Percentiles rank a stretch among this genome's conserved stretches.
phyloP scores from a whole-genome alignment of 2,797 vertebrate genomes.

The Microcaecilia unicolor region DNA sequence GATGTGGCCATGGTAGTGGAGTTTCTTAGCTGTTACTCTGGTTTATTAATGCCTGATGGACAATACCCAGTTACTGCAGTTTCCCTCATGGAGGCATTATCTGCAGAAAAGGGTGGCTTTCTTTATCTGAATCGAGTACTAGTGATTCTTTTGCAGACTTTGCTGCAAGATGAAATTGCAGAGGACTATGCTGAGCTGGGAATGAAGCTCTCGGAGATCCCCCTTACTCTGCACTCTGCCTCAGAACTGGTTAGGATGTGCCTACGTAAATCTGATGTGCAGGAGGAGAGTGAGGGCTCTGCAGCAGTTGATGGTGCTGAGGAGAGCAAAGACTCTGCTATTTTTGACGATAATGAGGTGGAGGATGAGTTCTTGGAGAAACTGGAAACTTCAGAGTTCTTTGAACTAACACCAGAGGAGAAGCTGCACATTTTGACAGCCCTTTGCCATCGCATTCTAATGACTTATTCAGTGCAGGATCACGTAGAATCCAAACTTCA shows the following conservation, averaged over 20 bases:
- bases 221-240: constrained; percentile 85
- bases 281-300: constrained; percentile 67
- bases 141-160: constrained; percentile 86
- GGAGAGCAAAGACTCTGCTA: constrained; percentile 50
- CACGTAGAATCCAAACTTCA: constrained; percentile 88
- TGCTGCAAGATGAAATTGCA: constrained; percentile 91
- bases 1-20: constrained; percentile 91
- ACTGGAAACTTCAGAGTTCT: constrained; percentile 84
- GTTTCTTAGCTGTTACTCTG: constrained; percentile 85
- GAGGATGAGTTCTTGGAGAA: constrained; percentile 86
- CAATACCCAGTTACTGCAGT: constrained; percentile 83
- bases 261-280: constrained; percentile 77
- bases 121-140: constrained; percentile 86
- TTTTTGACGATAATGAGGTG: constrained; percentile 79
- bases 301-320: constrained; percentile 48
- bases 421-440: constrained; percentile 81
- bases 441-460: constrained; percentile 88
- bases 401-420: constrained; percentile 82
- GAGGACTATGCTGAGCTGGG: constrained; percentile 93
- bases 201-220: constrained; percentile 90
- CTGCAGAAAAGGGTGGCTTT: constrained; percentile 84
- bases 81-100: constrained; percentile 85
- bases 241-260: constrained; percentile 91
- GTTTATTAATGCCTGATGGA: constrained; percentile 83
- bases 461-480: constrained; percentile 94